phyloP scores from a whole-genome alignment of 2,888 invertebrate species.

The Eupithecia insigniata region DNA sequence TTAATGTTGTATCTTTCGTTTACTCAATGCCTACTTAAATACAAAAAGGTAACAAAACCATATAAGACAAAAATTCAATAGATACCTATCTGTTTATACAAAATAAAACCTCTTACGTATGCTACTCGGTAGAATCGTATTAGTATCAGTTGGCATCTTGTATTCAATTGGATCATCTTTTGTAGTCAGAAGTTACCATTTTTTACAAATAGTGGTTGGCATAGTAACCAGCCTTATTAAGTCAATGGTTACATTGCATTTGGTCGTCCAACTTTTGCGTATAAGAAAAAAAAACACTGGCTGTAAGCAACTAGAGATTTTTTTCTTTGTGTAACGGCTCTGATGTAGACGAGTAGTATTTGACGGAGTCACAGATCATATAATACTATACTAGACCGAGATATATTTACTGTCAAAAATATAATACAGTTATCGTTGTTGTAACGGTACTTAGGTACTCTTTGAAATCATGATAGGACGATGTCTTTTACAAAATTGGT shows the following conservation, averaged over 20 bases:
- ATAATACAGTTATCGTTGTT: too few species aligned
- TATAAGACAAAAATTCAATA: background rate
- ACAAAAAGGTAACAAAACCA: background rate
- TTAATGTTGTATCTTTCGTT: background rate
- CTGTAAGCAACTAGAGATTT: too few species aligned
- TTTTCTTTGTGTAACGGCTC: too few species aligned
- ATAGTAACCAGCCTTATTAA: background rate
- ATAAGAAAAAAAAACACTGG: background rate
- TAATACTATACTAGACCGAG: too few species aligned
- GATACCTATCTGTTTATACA: background rate
- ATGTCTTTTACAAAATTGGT: too few species aligned
- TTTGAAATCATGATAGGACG: too few species aligned
- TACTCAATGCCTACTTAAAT: background rate
- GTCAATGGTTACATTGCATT: background rate
- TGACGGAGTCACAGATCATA: too few species aligned
- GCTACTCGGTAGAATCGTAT: background rate
- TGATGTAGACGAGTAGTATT: too few species aligned
- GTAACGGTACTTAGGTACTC: too few species aligned
- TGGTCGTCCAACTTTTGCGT: background rate
- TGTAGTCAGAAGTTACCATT: background rate
- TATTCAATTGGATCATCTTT: background rate
- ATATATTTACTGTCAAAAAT: too few species aligned
- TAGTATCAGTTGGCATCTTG: background rate
- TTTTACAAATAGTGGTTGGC: background rate
- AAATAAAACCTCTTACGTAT: background rate